These are phyloP conservation scores for Chaetura pelagica DNA, from an alignment of 2,113 vertebrate species.

Conservation along the genomic window DNA sequence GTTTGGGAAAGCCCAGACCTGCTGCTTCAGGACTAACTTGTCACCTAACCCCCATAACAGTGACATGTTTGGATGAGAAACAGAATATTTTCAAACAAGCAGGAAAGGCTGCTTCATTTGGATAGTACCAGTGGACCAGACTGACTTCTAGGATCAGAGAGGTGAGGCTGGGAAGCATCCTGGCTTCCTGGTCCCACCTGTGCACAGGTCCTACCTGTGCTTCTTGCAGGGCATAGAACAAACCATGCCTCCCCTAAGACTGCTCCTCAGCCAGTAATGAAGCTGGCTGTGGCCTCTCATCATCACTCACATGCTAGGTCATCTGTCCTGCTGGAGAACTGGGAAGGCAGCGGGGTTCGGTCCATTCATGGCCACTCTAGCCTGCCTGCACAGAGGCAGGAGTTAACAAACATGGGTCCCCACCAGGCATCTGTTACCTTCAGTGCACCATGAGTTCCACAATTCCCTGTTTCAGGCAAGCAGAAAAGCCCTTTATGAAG, in stretches of 20 bases:
- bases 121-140: not conserved
- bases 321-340: not conserved
- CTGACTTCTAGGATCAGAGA: not conserved
- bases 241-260: accelerated
- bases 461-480: not conserved
- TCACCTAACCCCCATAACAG: not conserved
- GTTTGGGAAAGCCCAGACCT: not conserved
- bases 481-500: not conserved
- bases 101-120: not conserved
- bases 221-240: not conserved
- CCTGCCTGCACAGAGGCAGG: not conserved
- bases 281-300: not conserved
- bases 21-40: not conserved
- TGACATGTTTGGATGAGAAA: not conserved
- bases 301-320: accelerated
- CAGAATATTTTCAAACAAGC: not conserved
- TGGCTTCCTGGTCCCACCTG: not conserved
- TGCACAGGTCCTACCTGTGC: not conserved
- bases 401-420: accelerated
- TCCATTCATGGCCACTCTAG: accelerated
- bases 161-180: not conserved
- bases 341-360: not conserved
- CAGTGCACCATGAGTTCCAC: not conserved
- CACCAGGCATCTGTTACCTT: not conserved
- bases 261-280: not conserved